Evolutionary conservation across 1,140 invertebrate species (phyloP).

Genomic region (Mercenaria mercenaria): DNA sequence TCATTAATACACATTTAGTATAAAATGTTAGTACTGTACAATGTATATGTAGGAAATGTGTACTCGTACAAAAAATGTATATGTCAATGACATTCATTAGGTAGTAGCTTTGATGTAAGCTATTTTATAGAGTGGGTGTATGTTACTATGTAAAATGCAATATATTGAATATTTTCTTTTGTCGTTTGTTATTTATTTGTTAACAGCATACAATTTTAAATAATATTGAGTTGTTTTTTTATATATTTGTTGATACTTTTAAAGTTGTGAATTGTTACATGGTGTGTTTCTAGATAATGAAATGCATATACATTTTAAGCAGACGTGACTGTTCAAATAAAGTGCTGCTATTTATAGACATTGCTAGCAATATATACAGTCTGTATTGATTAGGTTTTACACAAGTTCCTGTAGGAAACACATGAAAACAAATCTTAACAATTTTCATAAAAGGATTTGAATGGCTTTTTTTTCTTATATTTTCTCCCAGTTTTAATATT

Average conservation of each 20-base stretch:
- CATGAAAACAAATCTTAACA: too few relatives aligned
- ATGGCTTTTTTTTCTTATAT: too few relatives aligned
- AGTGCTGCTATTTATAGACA: too few relatives aligned
- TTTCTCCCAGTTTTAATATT: too few relatives aligned
- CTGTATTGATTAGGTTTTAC: too few relatives aligned
- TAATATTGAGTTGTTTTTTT: background rate
- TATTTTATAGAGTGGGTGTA: background rate
- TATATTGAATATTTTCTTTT: conserved; percentile 1
- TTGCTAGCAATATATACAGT: too few relatives aligned
- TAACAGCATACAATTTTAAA: background rate
- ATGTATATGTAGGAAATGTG: background rate
- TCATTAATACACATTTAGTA: conserved; percentile 36
- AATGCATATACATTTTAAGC: background rate
- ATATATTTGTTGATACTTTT: background rate
- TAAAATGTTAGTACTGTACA: conserved; percentile 17
- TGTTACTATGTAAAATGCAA: conserved; percentile 7
- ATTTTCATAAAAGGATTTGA: too few relatives aligned
- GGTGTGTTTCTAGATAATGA: background rate
- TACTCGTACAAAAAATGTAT: conserved; percentile 5
- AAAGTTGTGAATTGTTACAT: background rate
- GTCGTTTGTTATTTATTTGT: background rate
- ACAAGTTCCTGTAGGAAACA: too few relatives aligned
- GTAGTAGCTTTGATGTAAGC: background rate
- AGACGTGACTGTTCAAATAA: background rate
- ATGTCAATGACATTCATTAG: conserved; percentile 5